phyloP scores from a whole-genome alignment of 1,140 invertebrate species.

The Spodoptera frugiperda region DNA sequence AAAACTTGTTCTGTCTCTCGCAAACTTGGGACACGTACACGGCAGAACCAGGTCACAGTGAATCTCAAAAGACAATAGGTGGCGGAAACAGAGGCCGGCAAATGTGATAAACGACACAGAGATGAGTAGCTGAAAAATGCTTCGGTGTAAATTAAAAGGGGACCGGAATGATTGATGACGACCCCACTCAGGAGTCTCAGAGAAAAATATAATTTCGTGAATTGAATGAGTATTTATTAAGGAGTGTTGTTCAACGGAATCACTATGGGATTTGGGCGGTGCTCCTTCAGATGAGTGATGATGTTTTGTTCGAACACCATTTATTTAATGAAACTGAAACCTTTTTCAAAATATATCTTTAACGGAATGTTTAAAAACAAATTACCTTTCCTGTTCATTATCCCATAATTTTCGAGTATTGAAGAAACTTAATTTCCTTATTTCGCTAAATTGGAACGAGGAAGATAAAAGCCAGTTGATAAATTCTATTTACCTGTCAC shows the following conservation, averaged over 20 bases:
- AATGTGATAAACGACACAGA: slow-evolving; percentile 56
- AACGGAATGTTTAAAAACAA: too few relatives aligned
- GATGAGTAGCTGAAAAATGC: slow-evolving; percentile 59
- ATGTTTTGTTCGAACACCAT: slow-evolving; percentile 21
- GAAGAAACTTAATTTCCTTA: slow-evolving; percentile 29
- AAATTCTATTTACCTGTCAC: slow-evolving; percentile 22
- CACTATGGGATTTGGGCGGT: slow-evolving; percentile 28
- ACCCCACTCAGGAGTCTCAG: slow-evolving; percentile 15
- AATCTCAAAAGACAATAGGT: slow-evolving; percentile 62
- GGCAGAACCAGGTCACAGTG: slow-evolving; percentile 62
- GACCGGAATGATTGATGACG: slow-evolving; percentile 53
- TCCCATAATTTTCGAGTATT: slow-evolving; percentile 7
- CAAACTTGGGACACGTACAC: slow-evolving; percentile 28
- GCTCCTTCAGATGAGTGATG: slow-evolving; percentile 31
- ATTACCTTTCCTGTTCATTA: background rate
- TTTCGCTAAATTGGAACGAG: slow-evolving; percentile 1
- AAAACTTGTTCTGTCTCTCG: slow-evolving; percentile 35
- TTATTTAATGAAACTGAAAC: background rate
- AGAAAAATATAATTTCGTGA: slow-evolving; percentile 49
- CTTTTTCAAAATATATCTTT: background rate
- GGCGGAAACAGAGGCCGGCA: slow-evolving; percentile 45
- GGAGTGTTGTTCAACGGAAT: slow-evolving; percentile 21
- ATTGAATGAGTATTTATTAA: slow-evolving; percentile 50
- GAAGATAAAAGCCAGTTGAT: slow-evolving; percentile 20
- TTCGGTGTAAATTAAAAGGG: slow-evolving; percentile 59